Evolutionary conservation across 2,888 invertebrate genomes (phyloP).

Genomic region (Caenorhabditis sp.): DNA sequence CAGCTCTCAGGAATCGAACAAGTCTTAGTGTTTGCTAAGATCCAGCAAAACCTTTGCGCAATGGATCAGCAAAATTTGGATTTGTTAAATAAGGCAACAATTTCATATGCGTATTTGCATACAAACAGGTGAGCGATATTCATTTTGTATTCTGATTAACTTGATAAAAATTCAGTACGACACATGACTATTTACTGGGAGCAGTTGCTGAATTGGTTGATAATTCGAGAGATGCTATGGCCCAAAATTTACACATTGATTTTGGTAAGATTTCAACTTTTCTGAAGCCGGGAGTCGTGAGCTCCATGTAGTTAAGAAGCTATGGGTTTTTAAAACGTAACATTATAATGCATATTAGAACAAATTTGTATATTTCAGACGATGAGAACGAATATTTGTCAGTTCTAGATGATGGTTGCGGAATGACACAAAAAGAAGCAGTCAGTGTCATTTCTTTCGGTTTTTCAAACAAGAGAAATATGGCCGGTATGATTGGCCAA

Average conservation of each 20-base stretch:
- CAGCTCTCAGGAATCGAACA: too few relatives aligned
- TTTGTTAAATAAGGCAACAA: constrained; percentile 3
- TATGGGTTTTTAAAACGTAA: too few relatives aligned
- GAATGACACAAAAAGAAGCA: constrained; percentile 73
- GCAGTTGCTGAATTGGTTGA: constrained; percentile 73
- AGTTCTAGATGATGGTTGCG: constrained; percentile 73
- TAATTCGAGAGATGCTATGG: constrained; percentile 74
- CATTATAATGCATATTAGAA: too few relatives aligned
- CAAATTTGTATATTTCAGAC: constrained; percentile 25
- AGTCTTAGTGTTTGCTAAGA: too few relatives aligned
- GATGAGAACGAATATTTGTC: constrained; percentile 67
- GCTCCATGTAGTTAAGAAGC: too few relatives aligned
- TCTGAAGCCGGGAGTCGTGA: too few relatives aligned
- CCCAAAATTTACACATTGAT: constrained; percentile 72
- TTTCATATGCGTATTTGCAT: constrained; percentile 2
- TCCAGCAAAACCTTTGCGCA: neutral
- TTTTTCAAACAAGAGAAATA: constrained; percentile 39
- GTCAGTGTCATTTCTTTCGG: constrained; percentile 71
- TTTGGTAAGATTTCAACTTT: constrained; percentile 70
- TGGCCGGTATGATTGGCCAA: constrained; percentile 72
- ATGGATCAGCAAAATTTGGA: neutral
- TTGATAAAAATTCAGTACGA: constrained; percentile 33
- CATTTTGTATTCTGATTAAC: neutral
- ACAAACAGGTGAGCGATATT: constrained; percentile 5
- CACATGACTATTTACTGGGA: constrained; percentile 36